Evolutionary conservation across 2,113 vertebrate species (phyloP).

Genomic region (Oryctolagus cuniculus): DNA sequence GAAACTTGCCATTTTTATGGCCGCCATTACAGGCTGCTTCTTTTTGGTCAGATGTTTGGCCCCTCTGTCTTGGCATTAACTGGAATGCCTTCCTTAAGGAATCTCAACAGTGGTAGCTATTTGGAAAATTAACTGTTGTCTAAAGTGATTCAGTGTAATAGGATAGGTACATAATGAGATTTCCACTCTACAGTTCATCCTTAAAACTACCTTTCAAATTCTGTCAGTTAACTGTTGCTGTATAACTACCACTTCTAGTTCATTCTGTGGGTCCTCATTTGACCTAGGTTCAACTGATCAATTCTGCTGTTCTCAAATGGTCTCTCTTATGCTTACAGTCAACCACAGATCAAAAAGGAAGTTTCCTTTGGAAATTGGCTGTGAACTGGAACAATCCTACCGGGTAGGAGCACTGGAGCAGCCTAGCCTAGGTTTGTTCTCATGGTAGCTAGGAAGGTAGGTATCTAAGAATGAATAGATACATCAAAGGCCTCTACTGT

Average conservation of each 20-base stretch:
- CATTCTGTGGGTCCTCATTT: constrained; percentile 21
- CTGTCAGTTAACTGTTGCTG: constrained; percentile 20
- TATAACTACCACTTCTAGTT: constrained; percentile 40
- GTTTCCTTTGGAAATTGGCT: constrained; percentile 4
- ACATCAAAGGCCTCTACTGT: not conserved
- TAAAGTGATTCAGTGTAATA: constrained; percentile 36
- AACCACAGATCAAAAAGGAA: constrained; percentile 8
- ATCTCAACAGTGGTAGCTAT: not conserved
- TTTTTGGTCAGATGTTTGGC: constrained; percentile 36
- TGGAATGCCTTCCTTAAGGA: not conserved
- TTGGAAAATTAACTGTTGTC: constrained; percentile 18
- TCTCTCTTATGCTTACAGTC: constrained; percentile 8
- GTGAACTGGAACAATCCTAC: not conserved
- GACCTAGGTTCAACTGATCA: not conserved
- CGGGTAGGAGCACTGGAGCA: not conserved
- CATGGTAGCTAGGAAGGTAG: not conserved
- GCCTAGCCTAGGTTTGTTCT: constrained; percentile 39
- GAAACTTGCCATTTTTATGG: constrained; percentile 10
- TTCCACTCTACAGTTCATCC: constrained; percentile 52
- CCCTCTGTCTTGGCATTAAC: constrained; percentile 27
- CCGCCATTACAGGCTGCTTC: not conserved
- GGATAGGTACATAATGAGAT: constrained; percentile 31
- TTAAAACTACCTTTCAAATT: constrained; percentile 56
- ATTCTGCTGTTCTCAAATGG: constrained; percentile 46
- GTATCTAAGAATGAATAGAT: constrained; percentile 43